A percentile compares a stretch with the other conserved stretches of the same genome.
Conservation (phyloP, 2,113 vertebrate species). For the Pygoscelis adeliae region DNA sequence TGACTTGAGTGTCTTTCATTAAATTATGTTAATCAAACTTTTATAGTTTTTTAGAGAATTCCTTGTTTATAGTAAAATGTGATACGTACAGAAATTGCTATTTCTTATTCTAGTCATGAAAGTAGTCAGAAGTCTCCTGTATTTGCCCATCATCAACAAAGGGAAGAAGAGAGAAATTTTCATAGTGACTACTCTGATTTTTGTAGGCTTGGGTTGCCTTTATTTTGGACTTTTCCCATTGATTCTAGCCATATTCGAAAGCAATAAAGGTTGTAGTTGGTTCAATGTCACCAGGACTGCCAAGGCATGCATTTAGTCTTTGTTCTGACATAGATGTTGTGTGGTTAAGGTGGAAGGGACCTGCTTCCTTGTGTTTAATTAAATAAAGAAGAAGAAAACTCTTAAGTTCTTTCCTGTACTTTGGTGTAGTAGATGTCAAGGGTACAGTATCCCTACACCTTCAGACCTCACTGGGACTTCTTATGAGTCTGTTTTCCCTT, state of each 20-base stretch:
- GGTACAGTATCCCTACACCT: background rate
- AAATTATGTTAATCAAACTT: background rate
- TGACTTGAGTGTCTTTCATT: background rate
- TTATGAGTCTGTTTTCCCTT: background rate
- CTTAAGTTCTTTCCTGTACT: background rate
- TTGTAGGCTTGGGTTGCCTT: background rate
- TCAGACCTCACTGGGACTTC: background rate
- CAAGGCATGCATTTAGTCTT: background rate
- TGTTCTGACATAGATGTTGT: background rate
- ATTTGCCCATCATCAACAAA: background rate
- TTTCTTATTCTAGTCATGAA: background rate
- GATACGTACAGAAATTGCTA: background rate
- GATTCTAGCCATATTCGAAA: background rate
- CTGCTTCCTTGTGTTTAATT: background rate
- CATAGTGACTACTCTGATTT: background rate
- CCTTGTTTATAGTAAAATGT: background rate
- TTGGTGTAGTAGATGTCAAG: background rate
- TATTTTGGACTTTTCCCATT: background rate
- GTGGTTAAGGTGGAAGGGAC: background rate
- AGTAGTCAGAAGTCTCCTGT: background rate
- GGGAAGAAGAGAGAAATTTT: background rate
- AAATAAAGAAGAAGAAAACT: background rate
- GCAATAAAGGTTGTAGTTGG: background rate
- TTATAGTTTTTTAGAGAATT: background rate
- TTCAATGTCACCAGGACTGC: background rate